These are phyloP conservation scores for Silurus lanzhouensis DNA, from an alignment of 2,797 vertebrate species.

Conservation along the genomic window DNA sequence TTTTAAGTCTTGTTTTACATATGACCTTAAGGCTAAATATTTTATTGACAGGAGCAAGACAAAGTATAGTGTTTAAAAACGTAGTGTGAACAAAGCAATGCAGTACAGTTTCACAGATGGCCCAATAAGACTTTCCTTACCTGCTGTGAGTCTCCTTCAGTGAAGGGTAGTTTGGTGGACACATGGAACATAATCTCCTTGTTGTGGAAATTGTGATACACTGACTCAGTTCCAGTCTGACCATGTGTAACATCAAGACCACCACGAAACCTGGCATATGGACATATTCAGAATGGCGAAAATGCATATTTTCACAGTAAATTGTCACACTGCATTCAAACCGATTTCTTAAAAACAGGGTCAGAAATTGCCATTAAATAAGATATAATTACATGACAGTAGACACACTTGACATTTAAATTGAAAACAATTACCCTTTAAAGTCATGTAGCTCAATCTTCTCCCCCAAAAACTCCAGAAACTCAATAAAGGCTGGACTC, in stretches of 20 bases:
- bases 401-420: background rate
- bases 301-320: no score
- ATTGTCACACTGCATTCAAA: no score
- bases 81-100: background rate
- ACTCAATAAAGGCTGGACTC: constrained; percentile 88
- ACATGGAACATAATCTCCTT: constrained; percentile 99
- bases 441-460: constrained; percentile 92
- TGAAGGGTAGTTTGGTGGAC: constrained; percentile 96
- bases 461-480: constrained; percentile 88
- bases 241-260: constrained; percentile 93
- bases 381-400: background rate
- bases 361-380: background rate
- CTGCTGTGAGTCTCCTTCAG: constrained; percentile 94
- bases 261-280: constrained; percentile 83
- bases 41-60: background rate
- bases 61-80: background rate
- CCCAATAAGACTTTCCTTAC: constrained; percentile 63
- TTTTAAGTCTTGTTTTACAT: background rate
- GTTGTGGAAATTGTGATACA: constrained; percentile 92
- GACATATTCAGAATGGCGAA: constrained; percentile 16
- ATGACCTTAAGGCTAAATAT: background rate
- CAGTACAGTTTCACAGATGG: constrained; percentile 30
- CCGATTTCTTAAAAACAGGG: no score
- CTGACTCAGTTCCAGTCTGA: constrained; percentile 89
- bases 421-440: constrained; percentile 82